Base-by-base conservation (phyloP, 2,797 vertebrate species). In the Lepus oiostolus region DNA sequence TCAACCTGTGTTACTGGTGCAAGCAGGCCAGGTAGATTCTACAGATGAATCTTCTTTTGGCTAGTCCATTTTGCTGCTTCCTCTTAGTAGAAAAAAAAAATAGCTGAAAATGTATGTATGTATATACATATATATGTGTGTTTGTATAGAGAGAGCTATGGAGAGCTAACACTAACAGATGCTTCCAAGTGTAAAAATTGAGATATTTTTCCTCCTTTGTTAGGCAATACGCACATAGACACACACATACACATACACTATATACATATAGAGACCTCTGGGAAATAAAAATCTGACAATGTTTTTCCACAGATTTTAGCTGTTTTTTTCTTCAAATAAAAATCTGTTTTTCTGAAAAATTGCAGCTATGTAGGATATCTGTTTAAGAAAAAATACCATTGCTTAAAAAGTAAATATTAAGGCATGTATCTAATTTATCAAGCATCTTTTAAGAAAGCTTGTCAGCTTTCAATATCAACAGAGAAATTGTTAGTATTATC, bases 1-100 rank as follows among this genome's bases (percentile, higher is more conserved):
- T 98, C 97, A 98, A 98, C 87, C 28, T 32, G 5, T 94, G 82
- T n/a, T 94, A 72, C 17, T 97, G 52, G 63, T 88, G 92, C 93
- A 97, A 98, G 60, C 90, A 95, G 60, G 95, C 85, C 97, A 89
- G 81, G 93, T 72, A 94, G 65, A 81, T 28, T 21, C 67, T 90
- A 88, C 95, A 94, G 94, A 92, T 65, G 94, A 85, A 97, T 92
- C 70, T 92, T 96, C 63, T 97, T 85, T 26, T 97, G 88, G 90
- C 95, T 93, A 35, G 84, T 54, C 84, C 63, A 88, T 1, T 95
- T 96, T 97, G 84, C 85, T 95, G 71, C 79, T 88, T 88, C 95
- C 62, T 92, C 26, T 89, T 68, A 85, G 50, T 52, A 62, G 24
- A 83, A 94, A 87, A 88, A 88, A 10, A 32, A 85, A 92, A 62